Percentiles rank a stretch among this genome's conserved stretches.
These are phyloP conservation scores for Carcina quercana DNA, from an alignment of 2,888 invertebrate species.

Conservation along the genomic window DNA sequence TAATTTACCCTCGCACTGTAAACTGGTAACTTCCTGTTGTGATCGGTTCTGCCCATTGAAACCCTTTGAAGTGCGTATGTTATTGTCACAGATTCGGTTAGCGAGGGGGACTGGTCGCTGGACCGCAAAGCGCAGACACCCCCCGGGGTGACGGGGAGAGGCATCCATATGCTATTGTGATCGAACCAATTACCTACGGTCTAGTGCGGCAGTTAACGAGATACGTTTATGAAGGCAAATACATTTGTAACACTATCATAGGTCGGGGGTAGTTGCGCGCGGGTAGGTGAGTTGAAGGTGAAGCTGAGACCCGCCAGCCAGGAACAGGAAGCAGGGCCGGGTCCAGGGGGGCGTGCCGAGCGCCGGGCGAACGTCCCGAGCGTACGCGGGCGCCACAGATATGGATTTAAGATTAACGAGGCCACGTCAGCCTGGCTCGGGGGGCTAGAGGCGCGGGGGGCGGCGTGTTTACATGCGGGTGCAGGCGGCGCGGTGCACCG, in stretches of 20 bases:
- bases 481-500: conserved; percentile 33
- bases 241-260: background rate
- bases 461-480: conserved; percentile 41
- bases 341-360: conserved; percentile 29
- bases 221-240: background rate
- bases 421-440: conserved; percentile 74
- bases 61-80: conserved; percentile 7
- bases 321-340: conserved; percentile 3
- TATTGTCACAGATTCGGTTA: conserved; percentile 8
- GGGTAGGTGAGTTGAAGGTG: conserved; percentile 1
- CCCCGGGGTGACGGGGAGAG: background rate
- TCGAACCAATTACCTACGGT: conserved; percentile 7
- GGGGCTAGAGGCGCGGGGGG: conserved; percentile 65
- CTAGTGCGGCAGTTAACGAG: background rate
- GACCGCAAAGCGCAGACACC: conserved; percentile 28
- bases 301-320: background rate
- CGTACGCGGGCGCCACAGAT: conserved; percentile 27
- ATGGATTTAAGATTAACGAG: conserved; percentile 66
- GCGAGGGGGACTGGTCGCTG: conserved; percentile 21
- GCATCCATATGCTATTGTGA: conserved; percentile 8
- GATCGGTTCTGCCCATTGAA: conserved; percentile 2
- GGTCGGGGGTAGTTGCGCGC: no score
- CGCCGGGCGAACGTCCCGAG: conserved; percentile 13
- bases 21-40: conserved; percentile 8
- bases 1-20: no score